These are phyloP conservation scores for Tenebrio molitor DNA, from an alignment of 1,140 invertebrate genomes.

Conservation along the genomic window DNA sequence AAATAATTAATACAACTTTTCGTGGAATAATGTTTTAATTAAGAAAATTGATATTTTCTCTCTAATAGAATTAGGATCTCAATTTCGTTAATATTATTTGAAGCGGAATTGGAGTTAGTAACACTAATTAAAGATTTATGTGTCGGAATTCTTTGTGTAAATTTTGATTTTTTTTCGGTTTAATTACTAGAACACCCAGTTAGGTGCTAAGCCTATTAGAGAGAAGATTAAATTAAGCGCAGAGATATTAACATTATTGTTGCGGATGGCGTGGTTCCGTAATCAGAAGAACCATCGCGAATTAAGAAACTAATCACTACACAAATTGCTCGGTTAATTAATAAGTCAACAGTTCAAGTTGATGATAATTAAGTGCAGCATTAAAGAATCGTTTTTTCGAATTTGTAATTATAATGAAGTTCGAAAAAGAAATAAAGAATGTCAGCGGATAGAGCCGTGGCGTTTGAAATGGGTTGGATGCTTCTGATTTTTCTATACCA, in stretches of 20 bases:
- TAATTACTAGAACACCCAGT: conserved; percentile 15
- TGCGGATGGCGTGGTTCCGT: background rate
- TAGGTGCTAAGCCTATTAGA: background rate
- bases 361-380: conserved; percentile 39
- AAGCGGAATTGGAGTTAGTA: background rate
- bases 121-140: conserved; percentile 13
- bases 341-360: conserved; percentile 28
- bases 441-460: conserved; percentile 50
- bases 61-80: no score
- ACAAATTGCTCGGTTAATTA: conserved; percentile 31
- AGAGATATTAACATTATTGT: background rate
- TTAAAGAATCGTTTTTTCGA: conserved; percentile 36
- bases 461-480: conserved; percentile 55
- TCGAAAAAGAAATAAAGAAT: conserved; percentile 52
- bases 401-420: conserved; percentile 54
- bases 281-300: background rate
- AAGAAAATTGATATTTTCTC: no score
- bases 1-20: no score
- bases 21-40: no score
- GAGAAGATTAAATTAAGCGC: conserved; percentile 3
- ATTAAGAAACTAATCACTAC: conserved; percentile 8
- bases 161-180: conserved; percentile 12
- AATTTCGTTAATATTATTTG: conserved; percentile 14
- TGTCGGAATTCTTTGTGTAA: conserved; percentile 3
- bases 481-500: conserved; percentile 54